These are phyloP conservation scores for Lydus trimaculatus DNA, from an alignment of 2,888 invertebrate species.

Conservation along the genomic window DNA sequence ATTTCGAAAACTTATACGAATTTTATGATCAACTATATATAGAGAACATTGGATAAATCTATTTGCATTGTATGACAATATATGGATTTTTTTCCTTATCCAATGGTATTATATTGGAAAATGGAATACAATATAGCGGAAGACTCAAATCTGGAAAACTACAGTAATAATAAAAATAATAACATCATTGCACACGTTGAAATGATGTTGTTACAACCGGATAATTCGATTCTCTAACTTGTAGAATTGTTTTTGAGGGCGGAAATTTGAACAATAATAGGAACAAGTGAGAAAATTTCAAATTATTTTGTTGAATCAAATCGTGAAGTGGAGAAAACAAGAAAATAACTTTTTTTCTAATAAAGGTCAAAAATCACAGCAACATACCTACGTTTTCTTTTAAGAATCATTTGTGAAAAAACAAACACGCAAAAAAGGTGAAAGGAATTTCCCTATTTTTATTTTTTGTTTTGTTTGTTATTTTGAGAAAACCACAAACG, in stretches of 20 bases:
- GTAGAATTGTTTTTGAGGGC: constrained; percentile 27
- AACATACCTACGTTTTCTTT: background rate
- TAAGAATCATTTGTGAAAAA: background rate
- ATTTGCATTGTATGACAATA: background rate
- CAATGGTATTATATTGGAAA: background rate
- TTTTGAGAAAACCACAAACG: background rate
- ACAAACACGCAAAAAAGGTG: background rate
- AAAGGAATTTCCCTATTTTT: too few species aligned
- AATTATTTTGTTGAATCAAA: background rate
- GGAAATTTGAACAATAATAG: constrained; percentile 21
- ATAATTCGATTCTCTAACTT: constrained; percentile 31
- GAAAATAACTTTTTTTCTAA: background rate
- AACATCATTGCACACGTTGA: too few species aligned
- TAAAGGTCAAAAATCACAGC: background rate
- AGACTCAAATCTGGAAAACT: constrained; percentile 23
- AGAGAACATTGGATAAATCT: background rate
- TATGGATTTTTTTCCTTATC: too few species aligned
- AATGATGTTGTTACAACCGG: constrained; percentile 18
- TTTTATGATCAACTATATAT: background rate
- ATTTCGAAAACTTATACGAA: background rate
- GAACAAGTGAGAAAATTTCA: background rate
- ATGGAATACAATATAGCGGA: constrained; percentile 19
- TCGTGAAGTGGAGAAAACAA: background rate
- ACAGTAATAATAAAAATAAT: too few species aligned
- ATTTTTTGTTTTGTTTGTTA: background rate